phyloP scores from a whole-genome alignment of 2,797 vertebrate genomes.

The Knipowitschia caucasica region DNA sequence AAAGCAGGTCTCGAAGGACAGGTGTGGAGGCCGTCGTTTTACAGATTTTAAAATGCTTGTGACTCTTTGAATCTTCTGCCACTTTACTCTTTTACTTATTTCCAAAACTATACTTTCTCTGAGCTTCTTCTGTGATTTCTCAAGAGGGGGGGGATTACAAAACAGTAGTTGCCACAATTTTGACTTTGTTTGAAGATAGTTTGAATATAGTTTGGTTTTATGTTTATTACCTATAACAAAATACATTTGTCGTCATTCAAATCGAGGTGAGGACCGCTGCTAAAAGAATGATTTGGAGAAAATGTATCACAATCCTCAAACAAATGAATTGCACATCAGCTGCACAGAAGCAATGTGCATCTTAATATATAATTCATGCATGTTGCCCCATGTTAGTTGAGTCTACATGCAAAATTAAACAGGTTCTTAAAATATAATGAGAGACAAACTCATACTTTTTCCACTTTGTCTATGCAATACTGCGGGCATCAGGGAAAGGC shows the following conservation, averaged over 20 bases:
- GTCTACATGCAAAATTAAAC: slow-evolving; percentile 33
- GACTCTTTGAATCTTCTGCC: slow-evolving; percentile 8
- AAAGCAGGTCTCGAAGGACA: slow-evolving; percentile 90
- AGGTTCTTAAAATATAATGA: slow-evolving; percentile 53
- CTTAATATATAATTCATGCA: slow-evolving; percentile 31
- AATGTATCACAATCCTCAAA: background rate
- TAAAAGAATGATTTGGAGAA: background rate
- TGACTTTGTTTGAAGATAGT: background rate
- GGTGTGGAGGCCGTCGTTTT: slow-evolving; percentile 97
- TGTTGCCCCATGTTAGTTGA: slow-evolving; percentile 29
- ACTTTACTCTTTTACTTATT: slow-evolving; percentile 17
- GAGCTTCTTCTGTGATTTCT: slow-evolving; percentile 10
- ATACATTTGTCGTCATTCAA: no score
- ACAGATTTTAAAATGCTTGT: slow-evolving; percentile 63
- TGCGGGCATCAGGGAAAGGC: slow-evolving; percentile 52
- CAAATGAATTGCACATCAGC: background rate
- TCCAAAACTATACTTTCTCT: slow-evolving; percentile 18
- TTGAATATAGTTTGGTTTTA: no score
- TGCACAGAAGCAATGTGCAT: slow-evolving; percentile 20
- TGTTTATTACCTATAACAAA: no score
- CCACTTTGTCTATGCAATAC: slow-evolving; percentile 49
- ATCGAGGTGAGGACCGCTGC: background rate
- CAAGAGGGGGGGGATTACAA: slow-evolving; percentile 11
- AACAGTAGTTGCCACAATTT: background rate
- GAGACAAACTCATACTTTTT: slow-evolving; percentile 54